A percentile compares a stretch with the other conserved stretches of the same genome.
These are phyloP conservation scores for Acanthoscelides obtectus DNA, from an alignment of 2,888 invertebrate genomes.

Conservation along the genomic window DNA sequence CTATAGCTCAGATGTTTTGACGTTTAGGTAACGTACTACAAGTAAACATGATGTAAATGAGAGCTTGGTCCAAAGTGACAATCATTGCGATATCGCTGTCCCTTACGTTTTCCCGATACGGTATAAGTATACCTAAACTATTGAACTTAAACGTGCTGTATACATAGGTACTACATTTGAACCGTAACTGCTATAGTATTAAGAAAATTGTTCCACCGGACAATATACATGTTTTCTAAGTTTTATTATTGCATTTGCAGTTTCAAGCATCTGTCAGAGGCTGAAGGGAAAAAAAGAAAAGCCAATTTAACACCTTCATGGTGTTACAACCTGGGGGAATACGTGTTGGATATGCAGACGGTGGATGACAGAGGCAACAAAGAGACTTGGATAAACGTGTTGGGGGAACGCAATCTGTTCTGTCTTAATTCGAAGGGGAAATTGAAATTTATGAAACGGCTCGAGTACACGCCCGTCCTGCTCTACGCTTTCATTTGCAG, in stretches of 20 bases:
- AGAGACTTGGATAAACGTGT: slow-evolving; percentile 68
- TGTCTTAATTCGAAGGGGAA: slow-evolving; percentile 76
- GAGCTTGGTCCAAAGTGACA: too few species aligned
- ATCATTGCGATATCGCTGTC: too few species aligned
- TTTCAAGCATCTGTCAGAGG: slow-evolving; percentile 73
- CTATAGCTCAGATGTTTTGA: too few species aligned
- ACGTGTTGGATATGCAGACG: slow-evolving; percentile 45
- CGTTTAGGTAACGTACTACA: too few species aligned
- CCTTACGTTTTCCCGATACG: too few species aligned
- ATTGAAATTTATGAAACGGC: slow-evolving; percentile 75
- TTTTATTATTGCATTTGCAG: slow-evolving; percentile 43
- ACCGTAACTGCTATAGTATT: neutral
- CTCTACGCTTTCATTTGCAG: neutral
- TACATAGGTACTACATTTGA: too few species aligned
- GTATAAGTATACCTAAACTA: too few species aligned
- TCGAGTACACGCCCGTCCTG: slow-evolving; percentile 69
- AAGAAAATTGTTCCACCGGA: neutral
- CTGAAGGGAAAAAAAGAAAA: slow-evolving; percentile 58
- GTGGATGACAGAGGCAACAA: slow-evolving; percentile 50
- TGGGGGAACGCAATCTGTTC: slow-evolving; percentile 82
- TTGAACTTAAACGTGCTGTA: too few species aligned
- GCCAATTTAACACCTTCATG: slow-evolving; percentile 67
- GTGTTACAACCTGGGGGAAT: slow-evolving; percentile 73
- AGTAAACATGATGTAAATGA: too few species aligned
- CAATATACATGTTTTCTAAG: neutral